Evolutionary conservation across 2,113 vertebrate species (phyloP), one percentile per base, ranked within the genome.

Genomic region (Scomber scombrus): DNA sequence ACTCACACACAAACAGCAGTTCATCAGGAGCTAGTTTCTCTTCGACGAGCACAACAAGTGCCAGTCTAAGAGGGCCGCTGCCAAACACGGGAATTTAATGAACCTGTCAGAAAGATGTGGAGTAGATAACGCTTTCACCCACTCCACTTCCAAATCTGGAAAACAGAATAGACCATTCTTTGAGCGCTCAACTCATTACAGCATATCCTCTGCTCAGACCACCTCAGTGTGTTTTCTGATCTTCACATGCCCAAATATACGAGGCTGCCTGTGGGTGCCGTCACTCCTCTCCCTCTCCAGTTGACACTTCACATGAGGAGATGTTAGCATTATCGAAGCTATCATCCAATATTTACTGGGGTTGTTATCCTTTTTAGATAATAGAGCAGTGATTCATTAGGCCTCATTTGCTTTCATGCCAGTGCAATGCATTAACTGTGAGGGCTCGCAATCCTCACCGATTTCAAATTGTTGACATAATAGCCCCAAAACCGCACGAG

Each of bases 311-410:
- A 85, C 63, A 69, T 18, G 72, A 78, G 52, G 71, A 81, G 73
- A 71, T 78, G 85, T 76, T 80, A 56, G 63, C 73, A 64, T 84
- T 76, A 72, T 67, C 72, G 66, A 71, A 69, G 81, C 65, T 45
- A 77, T 86, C 63, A 62, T 74, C 58, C 47, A 75, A 54, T 75
- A 70, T 83, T 83, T 63, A 85, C 75, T 13, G 47, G 50, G 12
- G 71, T 23, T 0, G 26, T 80, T 65, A 68, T 82, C 55, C 46
- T 88, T 85, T 85, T 84, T 51, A 73, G 67, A 88, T 84, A 75
- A 84, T 75, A 60, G 69, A 71, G 19, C 61, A 47, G 64, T 86
- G 73, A 88, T 80, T 93, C 87, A 92, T 90, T 87, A 87, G 69
- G 61, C 60, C 71, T 57, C 60, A 51, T 86, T 87, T 62, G 29